Evolutionary conservation across 2,888 invertebrate species (phyloP).

Genomic region (Chymomyza procnemis): DNA sequence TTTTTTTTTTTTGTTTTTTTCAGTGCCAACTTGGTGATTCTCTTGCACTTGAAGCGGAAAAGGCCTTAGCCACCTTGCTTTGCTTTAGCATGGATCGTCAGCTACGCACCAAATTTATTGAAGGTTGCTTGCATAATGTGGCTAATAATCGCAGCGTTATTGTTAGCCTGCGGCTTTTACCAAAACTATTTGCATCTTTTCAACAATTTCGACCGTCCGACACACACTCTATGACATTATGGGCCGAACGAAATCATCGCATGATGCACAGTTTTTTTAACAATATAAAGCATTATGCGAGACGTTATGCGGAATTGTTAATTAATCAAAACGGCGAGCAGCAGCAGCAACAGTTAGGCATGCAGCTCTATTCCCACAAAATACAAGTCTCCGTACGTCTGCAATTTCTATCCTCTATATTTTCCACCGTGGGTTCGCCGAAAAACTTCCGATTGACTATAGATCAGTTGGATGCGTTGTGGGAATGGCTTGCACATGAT

Average conservation of each 20-base stretch:
- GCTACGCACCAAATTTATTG: constrained; percentile 95
- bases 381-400: constrained; percentile 94
- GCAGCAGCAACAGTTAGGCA: constrained; percentile 68
- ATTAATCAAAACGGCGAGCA: constrained; percentile 65
- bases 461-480: constrained; percentile 93
- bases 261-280: constrained; percentile 96
- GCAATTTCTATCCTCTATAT: constrained; percentile 94
- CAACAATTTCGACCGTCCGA: constrained; percentile 92
- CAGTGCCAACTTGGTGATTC: constrained; percentile 93
- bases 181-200: constrained; percentile 94
- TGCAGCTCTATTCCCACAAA: constrained; percentile 84
- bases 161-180: constrained; percentile 90
- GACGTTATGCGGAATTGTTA: constrained; percentile 73
- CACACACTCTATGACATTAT: constrained; percentile 91
- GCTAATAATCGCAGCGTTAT: constrained; percentile 93
- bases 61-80: constrained; percentile 91
- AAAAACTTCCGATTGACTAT: constrained; percentile 90
- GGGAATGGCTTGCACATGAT: constrained; percentile 93
- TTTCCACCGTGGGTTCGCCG: constrained; percentile 93
- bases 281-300: constrained; percentile 88
- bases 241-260: constrained; percentile 94
- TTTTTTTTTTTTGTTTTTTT: constrained; percentile 16
- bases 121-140: constrained; percentile 94
- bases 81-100: constrained; percentile 94
- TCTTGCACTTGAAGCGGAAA: constrained; percentile 94